Evolutionary conservation across 2,888 invertebrate genomes (phyloP).

Genomic region (Neocrepidodera transversa): DNA sequence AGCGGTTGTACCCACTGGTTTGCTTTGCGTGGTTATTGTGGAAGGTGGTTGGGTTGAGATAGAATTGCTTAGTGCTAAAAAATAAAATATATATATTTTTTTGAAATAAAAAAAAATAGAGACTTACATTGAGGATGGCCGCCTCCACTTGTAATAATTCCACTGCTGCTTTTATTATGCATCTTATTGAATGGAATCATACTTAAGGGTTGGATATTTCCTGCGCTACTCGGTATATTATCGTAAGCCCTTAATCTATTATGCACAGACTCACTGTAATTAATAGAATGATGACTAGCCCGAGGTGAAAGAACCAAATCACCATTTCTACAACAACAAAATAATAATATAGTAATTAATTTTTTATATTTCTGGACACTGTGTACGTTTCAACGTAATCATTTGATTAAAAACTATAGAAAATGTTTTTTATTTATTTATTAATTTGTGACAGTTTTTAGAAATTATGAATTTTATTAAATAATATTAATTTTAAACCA

Average conservation of each 20-base stretch:
- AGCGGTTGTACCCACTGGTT: conserved; percentile 21
- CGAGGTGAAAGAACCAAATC: conserved; percentile 76
- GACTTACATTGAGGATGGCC: conserved; percentile 24
- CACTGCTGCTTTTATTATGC: conserved; percentile 45
- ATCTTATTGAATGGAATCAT: conserved; percentile 55
- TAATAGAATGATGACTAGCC: conserved; percentile 76
- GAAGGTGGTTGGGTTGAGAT: conserved; percentile 27
- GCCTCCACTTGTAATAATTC: background rate
- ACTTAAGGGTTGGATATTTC: conserved; percentile 52
- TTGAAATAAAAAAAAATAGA: no score
- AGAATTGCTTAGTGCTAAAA: conserved; percentile 5
- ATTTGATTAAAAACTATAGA: no score
- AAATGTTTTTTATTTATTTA: background rate
- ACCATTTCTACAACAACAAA: conserved; percentile 67
- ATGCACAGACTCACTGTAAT: conserved; percentile 81
- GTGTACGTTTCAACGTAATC: no score
- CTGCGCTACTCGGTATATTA: conserved; percentile 61
- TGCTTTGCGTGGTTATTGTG: conserved; percentile 32
- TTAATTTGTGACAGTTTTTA: no score
- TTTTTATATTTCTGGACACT: no score
- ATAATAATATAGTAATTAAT: background rate
- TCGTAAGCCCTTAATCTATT: conserved; percentile 80
- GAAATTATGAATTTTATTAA: no score
- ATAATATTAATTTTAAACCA: conserved; percentile 25
- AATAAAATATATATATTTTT: background rate